Conservation (phyloP, 2,113 vertebrate genomes). For the Albula glossodonta region DNA sequence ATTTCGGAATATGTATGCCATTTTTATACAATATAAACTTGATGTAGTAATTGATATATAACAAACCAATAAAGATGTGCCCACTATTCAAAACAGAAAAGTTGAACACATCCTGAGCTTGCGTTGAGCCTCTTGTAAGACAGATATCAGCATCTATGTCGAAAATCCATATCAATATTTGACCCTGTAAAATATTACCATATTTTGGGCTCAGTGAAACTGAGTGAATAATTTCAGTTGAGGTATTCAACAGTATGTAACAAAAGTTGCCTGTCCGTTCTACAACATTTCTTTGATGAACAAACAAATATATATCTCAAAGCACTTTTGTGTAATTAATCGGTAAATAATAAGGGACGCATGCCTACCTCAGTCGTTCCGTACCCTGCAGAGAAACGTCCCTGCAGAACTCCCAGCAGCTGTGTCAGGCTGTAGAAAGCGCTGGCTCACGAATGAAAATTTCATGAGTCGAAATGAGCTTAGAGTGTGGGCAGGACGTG, state of each 20-base stretch:
- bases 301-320: background rate
- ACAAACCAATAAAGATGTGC: too few species aligned
- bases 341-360: background rate
- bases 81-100: too few species aligned
- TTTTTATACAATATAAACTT: too few species aligned
- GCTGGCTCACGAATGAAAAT: background rate
- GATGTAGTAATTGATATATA: too few species aligned
- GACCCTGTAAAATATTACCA: background rate
- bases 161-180: too few species aligned
- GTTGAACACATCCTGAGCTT: too few species aligned
- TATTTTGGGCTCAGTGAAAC: background rate
- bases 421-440: background rate
- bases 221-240: background rate
- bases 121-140: too few species aligned
- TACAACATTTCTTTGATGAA: background rate
- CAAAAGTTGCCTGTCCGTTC: background rate
- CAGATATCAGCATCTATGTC: too few species aligned
- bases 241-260: background rate
- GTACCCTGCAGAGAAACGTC: background rate
- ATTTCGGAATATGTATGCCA: too few species aligned
- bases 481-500: slow-evolving; percentile 34
- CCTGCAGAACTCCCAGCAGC: background rate
- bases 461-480: slow-evolving; percentile 27
- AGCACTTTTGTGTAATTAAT: background rate
- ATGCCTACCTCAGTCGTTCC: background rate